Evolutionary conservation across 23 tunicate species (phyloP).

Genomic region (Trididemnum clinides): DNA sequence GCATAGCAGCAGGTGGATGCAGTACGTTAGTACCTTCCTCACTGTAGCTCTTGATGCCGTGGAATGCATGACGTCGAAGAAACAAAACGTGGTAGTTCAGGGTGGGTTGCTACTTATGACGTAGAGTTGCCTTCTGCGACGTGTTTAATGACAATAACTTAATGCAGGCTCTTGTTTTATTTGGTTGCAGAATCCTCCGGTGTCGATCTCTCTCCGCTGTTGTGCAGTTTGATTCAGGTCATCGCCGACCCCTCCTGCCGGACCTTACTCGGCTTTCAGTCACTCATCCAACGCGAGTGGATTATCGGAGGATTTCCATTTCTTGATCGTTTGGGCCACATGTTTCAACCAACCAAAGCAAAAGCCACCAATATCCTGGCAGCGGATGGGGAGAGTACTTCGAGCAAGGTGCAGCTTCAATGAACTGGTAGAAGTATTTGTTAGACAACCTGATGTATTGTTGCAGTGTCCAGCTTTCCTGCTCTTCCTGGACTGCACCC

Average conservation of each 20-base stretch:
- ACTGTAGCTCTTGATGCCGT: slow-evolving; percentile 52
- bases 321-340: slow-evolving; percentile 54
- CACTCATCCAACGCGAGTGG: slow-evolving; percentile 87
- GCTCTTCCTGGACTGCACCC: slow-evolving; percentile 82
- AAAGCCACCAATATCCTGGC: slow-evolving; percentile 19
- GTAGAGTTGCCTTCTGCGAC: too few species aligned
- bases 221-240: slow-evolving; percentile 66
- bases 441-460: too few species aligned
- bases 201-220: slow-evolving; percentile 59
- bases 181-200: slow-evolving; percentile 51
- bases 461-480: slow-evolving; percentile 76
- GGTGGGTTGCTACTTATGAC: too few species aligned
- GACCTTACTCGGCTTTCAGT: slow-evolving; percentile 55
- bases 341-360: slow-evolving; percentile 56
- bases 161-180: too few species aligned
- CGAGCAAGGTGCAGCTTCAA: too few species aligned
- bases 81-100: slow-evolving; percentile 51
- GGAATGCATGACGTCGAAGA: not conserved
- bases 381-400: not conserved
- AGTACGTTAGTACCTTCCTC: slow-evolving; percentile 48
- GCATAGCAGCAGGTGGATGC: slow-evolving; percentile 69
- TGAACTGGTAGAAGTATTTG: too few species aligned
- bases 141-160: too few species aligned
- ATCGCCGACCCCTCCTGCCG: slow-evolving; percentile 65
- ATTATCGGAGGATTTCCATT: slow-evolving; percentile 83